Conservation (phyloP, 2,797 vertebrate species). For the Peromyscus aztecus region DNA sequence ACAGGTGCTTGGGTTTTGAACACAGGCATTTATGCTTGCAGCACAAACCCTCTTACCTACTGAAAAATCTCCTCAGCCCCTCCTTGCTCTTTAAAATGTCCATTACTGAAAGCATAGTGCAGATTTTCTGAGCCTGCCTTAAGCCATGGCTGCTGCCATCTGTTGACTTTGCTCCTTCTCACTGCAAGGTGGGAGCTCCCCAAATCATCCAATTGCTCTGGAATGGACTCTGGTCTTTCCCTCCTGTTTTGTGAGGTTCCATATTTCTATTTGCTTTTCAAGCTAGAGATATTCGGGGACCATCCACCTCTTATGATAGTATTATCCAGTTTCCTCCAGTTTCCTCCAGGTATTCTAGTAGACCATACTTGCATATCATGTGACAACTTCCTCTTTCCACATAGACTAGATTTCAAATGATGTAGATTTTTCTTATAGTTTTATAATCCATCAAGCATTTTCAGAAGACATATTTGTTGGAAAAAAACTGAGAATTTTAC, state of each 20-base stretch:
- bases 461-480: neutral
- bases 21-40: neutral
- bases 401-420: conserved; percentile 33
- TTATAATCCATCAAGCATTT: conserved; percentile 52
- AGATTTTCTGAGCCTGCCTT: neutral
- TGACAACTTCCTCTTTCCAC: neutral
- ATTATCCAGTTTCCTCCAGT: neutral
- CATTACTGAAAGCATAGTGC: neutral
- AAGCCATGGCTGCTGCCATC: neutral
- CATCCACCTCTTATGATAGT: neutral
- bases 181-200: neutral
- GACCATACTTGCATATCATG: neutral
- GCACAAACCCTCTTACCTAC: neutral
- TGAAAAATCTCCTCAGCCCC: neutral
- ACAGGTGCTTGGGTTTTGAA: neutral
- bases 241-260: neutral
- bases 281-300: neutral
- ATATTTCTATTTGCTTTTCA: neutral
- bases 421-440: conserved; percentile 39
- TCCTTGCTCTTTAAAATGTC: neutral
- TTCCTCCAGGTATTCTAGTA: neutral
- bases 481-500: conserved; percentile 54
- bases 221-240: neutral
- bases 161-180: neutral
- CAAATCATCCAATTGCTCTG: neutral